phyloP scores from a whole-genome alignment of 2,888 invertebrate genomes.

The Oscheius sp. region DNA sequence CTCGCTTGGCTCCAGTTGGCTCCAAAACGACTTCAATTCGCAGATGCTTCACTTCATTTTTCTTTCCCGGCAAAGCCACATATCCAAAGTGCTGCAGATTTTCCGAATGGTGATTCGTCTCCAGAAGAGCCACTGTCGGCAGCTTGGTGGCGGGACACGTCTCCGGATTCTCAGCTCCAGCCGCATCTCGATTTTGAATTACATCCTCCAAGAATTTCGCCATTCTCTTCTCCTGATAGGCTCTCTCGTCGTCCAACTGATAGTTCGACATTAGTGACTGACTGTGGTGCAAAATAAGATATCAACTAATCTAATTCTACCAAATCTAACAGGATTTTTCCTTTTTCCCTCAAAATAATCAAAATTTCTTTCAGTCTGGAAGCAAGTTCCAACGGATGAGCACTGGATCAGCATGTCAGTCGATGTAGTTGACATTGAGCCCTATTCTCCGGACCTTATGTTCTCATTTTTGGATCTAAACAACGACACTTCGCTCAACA shows the following conservation, averaged over 20 bases:
- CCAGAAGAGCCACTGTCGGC: not conserved
- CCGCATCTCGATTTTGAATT: not conserved
- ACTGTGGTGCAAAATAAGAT: slow-evolving; percentile 6
- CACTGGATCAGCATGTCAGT: slow-evolving; percentile 68
- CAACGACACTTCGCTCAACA: slow-evolving; percentile 56
- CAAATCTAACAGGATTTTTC: not conserved
- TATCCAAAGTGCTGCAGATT: not conserved
- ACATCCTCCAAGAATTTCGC: not conserved
- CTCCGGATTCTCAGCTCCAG: not conserved
- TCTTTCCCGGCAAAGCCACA: not conserved
- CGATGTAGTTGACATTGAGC: slow-evolving; percentile 61
- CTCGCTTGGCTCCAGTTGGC: not conserved
- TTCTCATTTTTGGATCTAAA: slow-evolving; percentile 66
- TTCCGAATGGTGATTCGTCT: not conserved
- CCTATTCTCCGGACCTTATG: slow-evolving; percentile 57
- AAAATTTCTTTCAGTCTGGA: slow-evolving; percentile 66
- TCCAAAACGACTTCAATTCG: slow-evolving; percentile 1
- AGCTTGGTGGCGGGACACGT: too few species aligned
- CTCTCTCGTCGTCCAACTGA: not conserved
- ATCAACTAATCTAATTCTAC: not conserved
- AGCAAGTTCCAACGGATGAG: slow-evolving; percentile 68
- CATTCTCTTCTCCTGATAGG: not conserved
- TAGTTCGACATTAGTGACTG: not conserved
- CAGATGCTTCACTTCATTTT: not conserved
- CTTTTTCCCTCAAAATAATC: not conserved